Evolutionary conservation across 2,113 vertebrate species (phyloP).

Genomic region (Scophthalmus maximus): DNA sequence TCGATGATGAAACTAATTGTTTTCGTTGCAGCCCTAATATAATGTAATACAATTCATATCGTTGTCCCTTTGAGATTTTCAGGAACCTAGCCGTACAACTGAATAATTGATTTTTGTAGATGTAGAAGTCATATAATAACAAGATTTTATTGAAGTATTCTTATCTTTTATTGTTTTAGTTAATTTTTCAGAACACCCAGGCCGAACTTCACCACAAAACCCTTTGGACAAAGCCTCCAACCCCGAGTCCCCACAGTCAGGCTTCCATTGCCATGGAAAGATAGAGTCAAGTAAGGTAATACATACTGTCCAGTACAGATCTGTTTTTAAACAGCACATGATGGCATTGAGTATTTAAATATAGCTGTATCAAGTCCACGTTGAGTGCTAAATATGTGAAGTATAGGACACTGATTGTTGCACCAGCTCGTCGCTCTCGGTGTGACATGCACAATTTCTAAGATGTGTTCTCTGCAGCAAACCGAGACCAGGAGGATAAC

Average conservation of each 20-base stretch:
- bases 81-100: not conserved
- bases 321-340: not conserved
- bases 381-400: constrained; percentile 7
- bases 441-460: constrained; percentile 17
- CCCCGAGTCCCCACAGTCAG: constrained; percentile 75
- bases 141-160: not conserved
- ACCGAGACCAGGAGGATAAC: constrained; percentile 91
- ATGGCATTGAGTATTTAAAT: not conserved
- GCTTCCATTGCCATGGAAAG: constrained; percentile 74
- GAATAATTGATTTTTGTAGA: not conserved
- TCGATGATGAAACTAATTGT: too few species aligned
- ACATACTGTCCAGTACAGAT: not conserved
- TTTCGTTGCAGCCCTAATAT: too few species aligned
- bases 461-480: constrained; percentile 73
- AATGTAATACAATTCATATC: not conserved
- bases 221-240: constrained; percentile 64
- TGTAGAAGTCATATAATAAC: not conserved
- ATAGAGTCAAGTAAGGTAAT: constrained; percentile 87
- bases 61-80: not conserved
- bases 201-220: constrained; percentile 75
- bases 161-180: constrained; percentile 58
- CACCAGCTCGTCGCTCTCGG: not conserved
- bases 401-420: not conserved
- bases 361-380: not conserved
- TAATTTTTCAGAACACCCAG: constrained; percentile 68